phyloP scores from a whole-genome alignment of 2,888 invertebrate species.

The Epinotia nisella region DNA sequence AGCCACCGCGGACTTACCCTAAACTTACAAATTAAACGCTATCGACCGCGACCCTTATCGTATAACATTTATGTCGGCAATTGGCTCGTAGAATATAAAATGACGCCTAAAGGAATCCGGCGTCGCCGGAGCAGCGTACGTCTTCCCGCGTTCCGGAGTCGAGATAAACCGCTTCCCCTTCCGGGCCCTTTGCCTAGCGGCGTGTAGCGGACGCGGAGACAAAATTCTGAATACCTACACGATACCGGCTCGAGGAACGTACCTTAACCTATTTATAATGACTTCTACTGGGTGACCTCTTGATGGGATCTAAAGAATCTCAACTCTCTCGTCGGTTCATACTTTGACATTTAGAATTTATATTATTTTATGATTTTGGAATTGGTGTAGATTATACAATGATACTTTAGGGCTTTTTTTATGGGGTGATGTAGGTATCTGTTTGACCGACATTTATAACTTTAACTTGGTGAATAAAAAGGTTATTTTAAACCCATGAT shows the following conservation, averaged over 20 bases:
- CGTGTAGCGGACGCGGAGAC: slow-evolving; percentile 78
- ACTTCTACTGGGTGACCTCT: not conserved
- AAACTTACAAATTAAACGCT: not conserved
- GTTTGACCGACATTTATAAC: no score
- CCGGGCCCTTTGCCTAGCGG: slow-evolving; percentile 81
- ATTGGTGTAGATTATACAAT: no score
- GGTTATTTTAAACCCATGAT: no score
- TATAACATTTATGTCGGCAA: slow-evolving; percentile 36
- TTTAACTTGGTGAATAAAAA: no score
- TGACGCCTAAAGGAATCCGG: slow-evolving; percentile 71
- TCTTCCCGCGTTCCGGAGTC: slow-evolving; percentile 80
- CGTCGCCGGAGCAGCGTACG: slow-evolving; percentile 71
- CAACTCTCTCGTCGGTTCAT: no score
- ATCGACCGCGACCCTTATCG: slow-evolving; percentile 1
- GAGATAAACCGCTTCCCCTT: slow-evolving; percentile 83
- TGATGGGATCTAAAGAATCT: no score
- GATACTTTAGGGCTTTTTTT: no score
- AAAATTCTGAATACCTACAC: slow-evolving; percentile 63
- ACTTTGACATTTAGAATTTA: no score
- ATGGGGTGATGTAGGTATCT: no score
- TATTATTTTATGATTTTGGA: no score
- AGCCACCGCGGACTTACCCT: not conserved
- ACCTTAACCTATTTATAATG: not conserved
- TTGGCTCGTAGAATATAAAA: slow-evolving; percentile 61
- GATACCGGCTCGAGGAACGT: slow-evolving; percentile 2